Conservation (phyloP, 2,888 invertebrate species). For the Agrochola macilenta region DNA sequence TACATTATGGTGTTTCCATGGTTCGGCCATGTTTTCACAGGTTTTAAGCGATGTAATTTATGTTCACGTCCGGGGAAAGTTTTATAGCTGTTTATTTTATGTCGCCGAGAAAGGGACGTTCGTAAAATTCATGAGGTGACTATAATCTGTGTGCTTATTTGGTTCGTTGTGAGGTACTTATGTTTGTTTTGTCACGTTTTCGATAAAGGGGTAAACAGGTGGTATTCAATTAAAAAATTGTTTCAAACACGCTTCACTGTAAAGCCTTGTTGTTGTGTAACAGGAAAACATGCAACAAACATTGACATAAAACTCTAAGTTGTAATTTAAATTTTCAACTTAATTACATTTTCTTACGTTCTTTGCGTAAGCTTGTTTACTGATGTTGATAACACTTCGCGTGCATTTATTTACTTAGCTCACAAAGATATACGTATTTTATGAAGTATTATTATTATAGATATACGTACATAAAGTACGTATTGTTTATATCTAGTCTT, state of each 20-base stretch:
- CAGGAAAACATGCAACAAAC: background rate
- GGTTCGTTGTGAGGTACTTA: background rate
- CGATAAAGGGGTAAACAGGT: background rate
- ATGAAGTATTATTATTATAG: too few relatives aligned
- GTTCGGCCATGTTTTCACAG: conserved; percentile 38
- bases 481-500: background rate
- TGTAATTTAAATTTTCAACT: background rate
- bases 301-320: background rate
- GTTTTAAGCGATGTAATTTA: conserved; percentile 65
- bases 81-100: conserved; percentile 70
- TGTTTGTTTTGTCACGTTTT: conserved; percentile 40
- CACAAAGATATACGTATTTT: too few relatives aligned
- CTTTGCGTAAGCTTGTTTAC: background rate
- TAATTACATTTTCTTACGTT: background rate
- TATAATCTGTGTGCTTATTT: conserved; percentile 36
- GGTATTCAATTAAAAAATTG: conserved; percentile 21
- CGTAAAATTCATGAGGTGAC: conserved; percentile 65
- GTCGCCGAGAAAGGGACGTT: conserved; percentile 56
- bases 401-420: background rate
- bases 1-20: conserved; percentile 46
- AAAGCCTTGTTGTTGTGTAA: conserved; percentile 14
- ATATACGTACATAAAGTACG: too few relatives aligned
- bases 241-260: conserved; percentile 16
- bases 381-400: background rate
- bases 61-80: conserved; percentile 52